Conservation (phyloP, 2,797 vertebrate species). For the Sus cebifrons region DNA sequence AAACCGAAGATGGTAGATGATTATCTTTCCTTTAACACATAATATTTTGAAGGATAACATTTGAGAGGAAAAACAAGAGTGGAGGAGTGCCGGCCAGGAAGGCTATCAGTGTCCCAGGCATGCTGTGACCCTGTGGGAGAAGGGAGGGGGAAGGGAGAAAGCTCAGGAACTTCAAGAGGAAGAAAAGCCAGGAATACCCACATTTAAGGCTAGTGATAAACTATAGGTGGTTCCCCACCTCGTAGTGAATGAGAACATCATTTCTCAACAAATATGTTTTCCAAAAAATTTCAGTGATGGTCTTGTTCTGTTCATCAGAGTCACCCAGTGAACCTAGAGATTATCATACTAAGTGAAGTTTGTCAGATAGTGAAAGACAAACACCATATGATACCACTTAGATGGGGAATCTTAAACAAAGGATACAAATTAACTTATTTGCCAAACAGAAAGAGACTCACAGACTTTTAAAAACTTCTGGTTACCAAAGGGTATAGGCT, state of each 20-base stretch:
- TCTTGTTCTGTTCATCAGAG: not conserved
- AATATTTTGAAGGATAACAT: not conserved
- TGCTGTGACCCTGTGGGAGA: not conserved
- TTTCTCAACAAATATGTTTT: slow-evolving; percentile 17
- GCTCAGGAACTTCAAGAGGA: not conserved
- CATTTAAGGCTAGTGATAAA: not conserved
- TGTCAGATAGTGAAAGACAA: no score
- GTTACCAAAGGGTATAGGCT: no score
- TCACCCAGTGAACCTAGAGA: not conserved
- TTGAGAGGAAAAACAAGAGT: no score
- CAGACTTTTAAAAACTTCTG: no score
- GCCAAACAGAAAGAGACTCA: no score
- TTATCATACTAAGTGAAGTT: no score
- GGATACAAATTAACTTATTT: no score
- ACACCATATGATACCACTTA: no score
- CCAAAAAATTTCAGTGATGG: not conserved
- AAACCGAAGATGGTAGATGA: not conserved
- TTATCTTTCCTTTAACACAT: not conserved
- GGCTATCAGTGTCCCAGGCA: fast-evolving
- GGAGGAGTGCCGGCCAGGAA: not conserved
- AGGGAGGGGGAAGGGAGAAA: fast-evolving
- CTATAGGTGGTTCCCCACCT: not conserved
- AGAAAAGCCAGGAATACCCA: not conserved
- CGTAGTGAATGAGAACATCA: not conserved
- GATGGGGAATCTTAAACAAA: no score